Base-by-base conservation (phyloP, 1,140 invertebrate species). In the Cotesia vestalis region DNA sequence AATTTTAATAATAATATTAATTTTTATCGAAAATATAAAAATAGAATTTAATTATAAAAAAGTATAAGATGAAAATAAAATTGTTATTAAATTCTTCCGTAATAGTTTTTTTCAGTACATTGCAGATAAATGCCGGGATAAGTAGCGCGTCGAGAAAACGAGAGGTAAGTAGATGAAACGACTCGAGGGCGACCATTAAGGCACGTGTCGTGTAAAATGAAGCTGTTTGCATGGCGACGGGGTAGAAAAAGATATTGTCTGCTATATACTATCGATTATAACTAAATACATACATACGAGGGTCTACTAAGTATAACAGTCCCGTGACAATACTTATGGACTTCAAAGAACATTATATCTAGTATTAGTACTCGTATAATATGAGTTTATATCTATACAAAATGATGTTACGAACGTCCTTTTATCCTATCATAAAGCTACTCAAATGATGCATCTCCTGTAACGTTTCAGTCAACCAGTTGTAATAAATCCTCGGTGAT, bases 151-250 rank as follows among this genome's bases (percentile, higher is more conserved):
- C 46, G 14, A 51, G n/a, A 52, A 52, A 52, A 20, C 8, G 14
- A 51, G 40, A 51, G 68, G 68, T 60, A 60, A 60, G 38, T 63
- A 40, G 14, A 63, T 63, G 36, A 17, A 63, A 63, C 34, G 36
- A 63, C 35, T 27, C 34, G 36, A 63, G 61, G 61, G 61, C 38
- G 46, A 51, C 17, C 8, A 51, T 64, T 14, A 46, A 5, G 68
- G 52, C 68, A 34, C 57, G 17, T 70, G 60, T 14, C 60, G 27
- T 51, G 34, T 27, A 63, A 64, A 71, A 71, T 71, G 69, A 64
- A 71, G 61, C 61, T 51, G 60, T 64, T 71, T 71, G 60, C 69
- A 71, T 71, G 46, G 69, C 61, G 63, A 71, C 69, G 11, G 61
- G 34, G 34, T 62, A 61, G 60, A 61, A 63, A n/a, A 63, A 63